Base-by-base conservation (phyloP, 1,140 invertebrate genomes). In the Tetragonula clypearis region DNA sequence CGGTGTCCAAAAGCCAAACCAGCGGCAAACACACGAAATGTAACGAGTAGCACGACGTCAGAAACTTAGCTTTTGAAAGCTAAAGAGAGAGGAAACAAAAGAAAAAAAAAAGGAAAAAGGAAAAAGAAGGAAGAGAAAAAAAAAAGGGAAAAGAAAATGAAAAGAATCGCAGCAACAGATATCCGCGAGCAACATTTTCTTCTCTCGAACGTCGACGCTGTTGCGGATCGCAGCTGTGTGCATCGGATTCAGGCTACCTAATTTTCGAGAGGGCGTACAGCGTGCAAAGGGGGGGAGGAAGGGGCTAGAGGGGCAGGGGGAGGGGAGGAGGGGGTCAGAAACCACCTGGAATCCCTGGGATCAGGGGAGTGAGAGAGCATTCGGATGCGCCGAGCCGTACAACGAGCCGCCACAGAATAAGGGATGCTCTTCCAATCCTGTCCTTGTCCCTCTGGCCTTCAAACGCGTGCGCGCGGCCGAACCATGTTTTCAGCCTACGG, bases 401-500 rank as follows among this genome's bases (percentile, higher is more conserved):
- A 95, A 95, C 88, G 92, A 94, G 93, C 93, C 90, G 93, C 92
- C 93, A 91, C 92, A 92, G 93, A 94, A 94, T 92, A 93, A 93
- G 93, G 93, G 94, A 92, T 93, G 92, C 91, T 92, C 92, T 91
- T 88, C 77, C 86, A 85, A 62, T 69, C 71, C 80, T 86, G 84
- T 90, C 74, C 86, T 83, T 71, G 62, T 82, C 55, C 79, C 81
- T 78, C 41, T 55, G n/a, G 21, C 21, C 69, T 62, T 72, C 79
- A 58, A 87, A 73, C 65, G 62, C 53, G 26, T 62, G 69, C 74
- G 2, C 60, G 68, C 49, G 26, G 26, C 85, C 60, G 78, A n/a
- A 1, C 60, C 60, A 5, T 14, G 23, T n/a, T 87, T 76, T 56
- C 68, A 74, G 60, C 41, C 23, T 72, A n/a, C 21, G 66, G 66